A percentile compares a stretch with the other conserved stretches of the same genome.
Conservation (phyloP, 2,113 vertebrate species). For the Opisthocomus hoazin region DNA sequence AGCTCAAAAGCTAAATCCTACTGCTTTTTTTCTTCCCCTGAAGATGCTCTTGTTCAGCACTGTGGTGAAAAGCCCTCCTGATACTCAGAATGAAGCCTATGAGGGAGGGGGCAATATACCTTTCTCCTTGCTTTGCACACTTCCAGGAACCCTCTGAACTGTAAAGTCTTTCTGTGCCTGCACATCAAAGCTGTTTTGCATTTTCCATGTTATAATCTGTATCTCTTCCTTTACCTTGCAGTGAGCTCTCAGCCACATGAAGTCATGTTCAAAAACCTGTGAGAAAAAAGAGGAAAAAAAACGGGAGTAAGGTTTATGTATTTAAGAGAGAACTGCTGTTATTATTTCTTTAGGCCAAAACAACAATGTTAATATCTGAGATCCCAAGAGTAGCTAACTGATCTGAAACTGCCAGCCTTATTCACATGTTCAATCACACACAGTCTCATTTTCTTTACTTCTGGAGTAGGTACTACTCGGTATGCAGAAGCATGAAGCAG, state of each 20-base stretch:
- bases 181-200: not conserved
- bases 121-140: not conserved
- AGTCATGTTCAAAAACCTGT: not conserved
- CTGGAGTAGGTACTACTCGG: conserved; percentile 14
- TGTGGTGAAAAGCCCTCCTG: not conserved
- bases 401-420: conserved; percentile 27
- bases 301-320: not conserved
- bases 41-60: not conserved
- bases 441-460: conserved; percentile 25
- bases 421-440: not conserved
- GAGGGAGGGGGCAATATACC: not conserved
- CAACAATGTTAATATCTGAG: conserved; percentile 12
- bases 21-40: not conserved
- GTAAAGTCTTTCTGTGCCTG: not conserved
- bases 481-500: conserved; percentile 39
- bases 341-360: conserved; percentile 37
- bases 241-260: not conserved
- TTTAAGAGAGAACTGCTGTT: not conserved
- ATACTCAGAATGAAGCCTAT: not conserved
- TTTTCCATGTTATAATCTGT: not conserved
- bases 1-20: not conserved
- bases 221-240: not conserved
- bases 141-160: not conserved
- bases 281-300: rapidly evolving
- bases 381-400: not conserved